These are phyloP conservation scores for Pseudopipra pipra DNA, from an alignment of 2,113 vertebrate genomes.

Conservation along the genomic window DNA sequence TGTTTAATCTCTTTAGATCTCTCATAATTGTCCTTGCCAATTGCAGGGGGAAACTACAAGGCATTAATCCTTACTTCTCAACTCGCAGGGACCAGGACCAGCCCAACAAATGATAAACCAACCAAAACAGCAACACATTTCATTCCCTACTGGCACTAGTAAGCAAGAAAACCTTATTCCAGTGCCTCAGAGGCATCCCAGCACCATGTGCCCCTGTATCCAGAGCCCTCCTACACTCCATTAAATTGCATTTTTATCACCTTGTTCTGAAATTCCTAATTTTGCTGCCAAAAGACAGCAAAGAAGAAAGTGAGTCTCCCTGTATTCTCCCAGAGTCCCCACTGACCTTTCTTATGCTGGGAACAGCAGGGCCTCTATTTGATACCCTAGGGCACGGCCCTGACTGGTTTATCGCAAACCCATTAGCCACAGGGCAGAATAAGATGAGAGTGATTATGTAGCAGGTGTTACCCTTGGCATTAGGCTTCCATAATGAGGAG, in stretches of 20 bases:
- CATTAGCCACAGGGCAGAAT: neutral
- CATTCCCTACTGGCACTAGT: neutral
- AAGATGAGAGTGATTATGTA: neutral
- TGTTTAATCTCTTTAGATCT: neutral
- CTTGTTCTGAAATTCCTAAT: neutral
- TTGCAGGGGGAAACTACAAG: neutral
- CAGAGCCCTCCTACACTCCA: neutral
- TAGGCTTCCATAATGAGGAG: neutral
- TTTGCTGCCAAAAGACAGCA: neutral
- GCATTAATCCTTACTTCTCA: neutral
- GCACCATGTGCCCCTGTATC: fast-evolving
- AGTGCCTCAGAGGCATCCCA: fast-evolving
- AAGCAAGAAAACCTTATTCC: neutral
- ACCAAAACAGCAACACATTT: neutral
- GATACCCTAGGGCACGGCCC: neutral
- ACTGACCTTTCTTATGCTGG: neutral
- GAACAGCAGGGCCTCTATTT: neutral
- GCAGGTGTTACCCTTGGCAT: neutral
- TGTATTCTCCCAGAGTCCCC: neutral
- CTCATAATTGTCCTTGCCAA: neutral
- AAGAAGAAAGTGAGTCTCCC: neutral
- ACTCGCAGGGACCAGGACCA: neutral
- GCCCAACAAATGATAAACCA: neutral
- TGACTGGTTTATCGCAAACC: neutral
- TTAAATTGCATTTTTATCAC: neutral